These are phyloP conservation scores for Clarias macrocephalus DNA, from an alignment of 2,113 vertebrate genomes.

Conservation along the genomic window DNA sequence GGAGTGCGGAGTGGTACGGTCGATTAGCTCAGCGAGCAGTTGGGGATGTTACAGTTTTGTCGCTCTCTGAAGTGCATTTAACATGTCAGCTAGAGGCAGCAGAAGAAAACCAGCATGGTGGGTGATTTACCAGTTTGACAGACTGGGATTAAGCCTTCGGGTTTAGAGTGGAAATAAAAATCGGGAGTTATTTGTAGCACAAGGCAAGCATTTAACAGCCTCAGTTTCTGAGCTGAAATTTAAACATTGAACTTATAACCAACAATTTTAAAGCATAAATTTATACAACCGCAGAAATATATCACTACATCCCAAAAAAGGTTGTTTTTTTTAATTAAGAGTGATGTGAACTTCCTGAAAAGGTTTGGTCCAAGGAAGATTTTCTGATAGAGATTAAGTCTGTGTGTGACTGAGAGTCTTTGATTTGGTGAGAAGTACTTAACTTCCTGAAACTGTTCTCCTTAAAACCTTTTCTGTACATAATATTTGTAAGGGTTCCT, in stretches of 20 bases:
- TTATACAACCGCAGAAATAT: not conserved
- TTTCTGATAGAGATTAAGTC: too few relatives aligned
- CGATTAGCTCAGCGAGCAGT: conserved; percentile 25
- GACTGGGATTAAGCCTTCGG: conserved; percentile 2
- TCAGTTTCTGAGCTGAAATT: not conserved
- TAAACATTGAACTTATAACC: not conserved
- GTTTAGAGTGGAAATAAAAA: not conserved
- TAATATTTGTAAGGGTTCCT: not conserved
- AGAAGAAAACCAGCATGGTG: not conserved
- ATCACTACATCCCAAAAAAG: not conserved
- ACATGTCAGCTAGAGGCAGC: conserved; percentile 7
- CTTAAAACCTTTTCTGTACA: not conserved
- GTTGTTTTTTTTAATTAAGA: not conserved
- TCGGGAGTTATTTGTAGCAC: not conserved
- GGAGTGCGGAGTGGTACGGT: not conserved
- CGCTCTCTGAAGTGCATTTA: conserved; percentile 23
- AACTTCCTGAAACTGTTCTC: not conserved
- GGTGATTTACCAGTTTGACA: conserved; percentile 20
- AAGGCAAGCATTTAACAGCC: not conserved
- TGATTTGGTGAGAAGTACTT: not conserved
- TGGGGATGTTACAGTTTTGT: conserved; percentile 18
- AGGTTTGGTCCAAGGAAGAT: not conserved
- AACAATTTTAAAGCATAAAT: not conserved
- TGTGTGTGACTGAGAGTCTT: too few relatives aligned
- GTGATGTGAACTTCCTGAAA: not conserved